phyloP scores from a whole-genome alignment of 2,113 vertebrate species.

The Vulpes vulpes region DNA sequence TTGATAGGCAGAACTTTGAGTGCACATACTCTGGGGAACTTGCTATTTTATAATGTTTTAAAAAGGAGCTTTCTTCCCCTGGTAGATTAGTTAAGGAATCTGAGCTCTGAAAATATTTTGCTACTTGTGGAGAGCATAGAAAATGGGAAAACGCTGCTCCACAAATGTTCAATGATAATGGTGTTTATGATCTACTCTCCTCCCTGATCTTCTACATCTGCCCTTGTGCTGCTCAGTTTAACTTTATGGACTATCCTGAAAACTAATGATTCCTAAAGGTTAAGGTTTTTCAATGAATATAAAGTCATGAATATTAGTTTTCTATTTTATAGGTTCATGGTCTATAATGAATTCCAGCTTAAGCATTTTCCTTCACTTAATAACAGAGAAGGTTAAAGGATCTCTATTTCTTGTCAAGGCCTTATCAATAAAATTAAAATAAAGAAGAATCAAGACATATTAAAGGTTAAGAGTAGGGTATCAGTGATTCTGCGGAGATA shows the following conservation, averaged over 20 bases:
- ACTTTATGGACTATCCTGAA: slow-evolving; percentile 80
- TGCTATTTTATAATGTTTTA: neutral
- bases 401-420: slow-evolving; percentile 45
- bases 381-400: slow-evolving; percentile 65
- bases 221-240: slow-evolving; percentile 79
- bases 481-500: neutral
- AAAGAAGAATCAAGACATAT: neutral
- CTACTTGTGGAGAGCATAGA: neutral
- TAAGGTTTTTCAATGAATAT: slow-evolving; percentile 77
- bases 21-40: neutral
- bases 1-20: neutral
- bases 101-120: slow-evolving; percentile 52
- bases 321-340: slow-evolving; percentile 66
- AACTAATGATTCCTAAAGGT: slow-evolving; percentile 84
- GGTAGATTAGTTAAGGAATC: neutral
- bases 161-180: slow-evolving; percentile 29
- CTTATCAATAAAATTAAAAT: slow-evolving; percentile 62
- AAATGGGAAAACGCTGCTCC: neutral
- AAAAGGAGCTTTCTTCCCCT: neutral
- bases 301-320: slow-evolving; percentile 74
- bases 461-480: slow-evolving; percentile 22
- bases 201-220: slow-evolving; percentile 64
- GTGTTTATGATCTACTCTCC: slow-evolving; percentile 62
- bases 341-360: slow-evolving; percentile 63
- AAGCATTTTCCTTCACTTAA: slow-evolving; percentile 62